Base-by-base conservation (phyloP, 2,888 invertebrate genomes). In the Sminthurides aquaticus region DNA sequence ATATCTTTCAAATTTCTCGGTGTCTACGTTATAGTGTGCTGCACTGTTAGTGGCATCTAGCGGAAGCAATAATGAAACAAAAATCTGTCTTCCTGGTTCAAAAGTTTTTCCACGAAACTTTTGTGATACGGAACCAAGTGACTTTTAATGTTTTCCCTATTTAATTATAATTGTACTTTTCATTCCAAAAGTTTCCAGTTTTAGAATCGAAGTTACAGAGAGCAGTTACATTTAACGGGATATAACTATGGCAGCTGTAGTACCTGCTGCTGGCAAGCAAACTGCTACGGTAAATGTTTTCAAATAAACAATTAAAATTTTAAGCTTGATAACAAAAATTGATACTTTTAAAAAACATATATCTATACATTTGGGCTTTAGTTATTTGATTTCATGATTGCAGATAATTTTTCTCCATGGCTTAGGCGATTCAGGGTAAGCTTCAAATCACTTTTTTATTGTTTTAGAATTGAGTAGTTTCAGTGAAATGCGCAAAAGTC, bases 361-460 rank as follows among this genome's bases (percentile, higher is more conserved):
- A n/a, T n/a, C n/a, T n/a, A n/a, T n/a, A n/a, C n/a, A n/a, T n/a
- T n/a, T n/a, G n/a, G n/a, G n/a, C n/a, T n/a, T n/a, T 22, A 3
- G 15, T 34, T n/a, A 22, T 34, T 22, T 11, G 22, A 65, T 67
- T 67, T 62, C 68, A 74, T 67, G 72, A 67, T 88, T 88, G 71
- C 83, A 95, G 94, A 82, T 96, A 68, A 94, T 96, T 78, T 96
- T 96, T 80, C 85, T 96, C 76, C 96, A 96, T 82, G 96, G 95
- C 72, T 84, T 96, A 69, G 96, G 95, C 64, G 95, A 96, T 78
- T 94, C 94, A 61, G 96, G 95, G 93, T 93, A 80, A 85, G 86
- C 84, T 71, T 2, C 49, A 24, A 27, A 2, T 34, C 20, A 8
- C 18, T 20, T 52, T 56, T 62, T 48, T 2, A 54, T 25, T n/a